Evolutionary conservation across 2,797 vertebrate genomes (phyloP), one percentile per base, ranked within the genome.

Genomic region (Podarcis siculus): DNA sequence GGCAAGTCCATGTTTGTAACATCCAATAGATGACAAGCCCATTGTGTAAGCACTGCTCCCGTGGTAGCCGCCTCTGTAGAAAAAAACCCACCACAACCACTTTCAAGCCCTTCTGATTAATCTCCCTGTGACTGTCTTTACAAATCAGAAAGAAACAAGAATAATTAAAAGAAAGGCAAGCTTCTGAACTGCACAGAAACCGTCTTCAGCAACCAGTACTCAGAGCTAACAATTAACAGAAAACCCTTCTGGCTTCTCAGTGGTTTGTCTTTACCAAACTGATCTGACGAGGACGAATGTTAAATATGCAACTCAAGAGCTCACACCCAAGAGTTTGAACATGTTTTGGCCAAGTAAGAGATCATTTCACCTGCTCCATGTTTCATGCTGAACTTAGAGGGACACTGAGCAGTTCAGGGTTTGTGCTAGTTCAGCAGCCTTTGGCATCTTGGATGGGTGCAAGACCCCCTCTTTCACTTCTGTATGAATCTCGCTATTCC

Each of bases 31-130:
- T 3, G 98, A 98, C 90, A 98, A 93, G 76, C 98, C 98, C 91
- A 98, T 94, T 0, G 97, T 82, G 49, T 96, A 97, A 30, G 98
- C 96, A 90, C 98, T 98, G 80, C 97, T 95, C 61, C 99, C 99
- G 0, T 99, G 99, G 95, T 99, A 99, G 1, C 97, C 97, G 32
- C 98, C 98, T 93, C 99, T 99, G 95, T 19, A 73, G 93, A 91
- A 92, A 89, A 95, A 89, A 95, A 85, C 13, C 8, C 49, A 49
- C 1, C 49, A 49, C 13, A 49, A 88, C 78, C 12, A 93, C 25
- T 76, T 12, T 92, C 23, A 90, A 79, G 92, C 92, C 78, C 35
- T 35, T 86, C 87, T 39, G 12, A n/a, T 77, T 15, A 4, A 32
- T 76, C 39, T 58, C 9, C 35, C 55, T 23, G 25, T 21, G 27